Evolutionary conservation across 2,888 invertebrate species (phyloP), one percentile per base, ranked within the genome.

Genomic region (Dione vanillae): DNA sequence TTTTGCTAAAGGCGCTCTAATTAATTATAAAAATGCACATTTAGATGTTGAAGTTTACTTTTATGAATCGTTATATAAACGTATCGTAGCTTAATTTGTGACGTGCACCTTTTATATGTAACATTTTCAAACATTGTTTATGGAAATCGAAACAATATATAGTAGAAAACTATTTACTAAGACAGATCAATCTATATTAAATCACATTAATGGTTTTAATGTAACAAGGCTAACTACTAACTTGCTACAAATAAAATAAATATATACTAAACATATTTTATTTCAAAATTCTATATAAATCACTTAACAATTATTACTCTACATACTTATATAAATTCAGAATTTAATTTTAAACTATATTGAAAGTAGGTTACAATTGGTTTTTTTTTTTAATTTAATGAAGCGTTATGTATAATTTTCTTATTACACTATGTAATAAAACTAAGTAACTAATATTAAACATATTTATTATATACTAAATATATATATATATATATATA

Each of bases 281-380:
- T 61, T 61, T 45, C 10, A 61, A 61, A 61, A 45, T 16, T 61
- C 61, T 61, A 61, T 61, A 61, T 45, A 61, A 61, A 61, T 45
- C 45, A 45, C 45, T 61, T 61, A 45, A 61, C 61, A 61, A 61
- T 27, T 27, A n/a, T 45, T 27, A 37, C n/a, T 61, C 20, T 45
- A 27, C n/a, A 35, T 35, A n/a, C 37, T 40, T 45, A 43, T 6
- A 45, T 35, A 16, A n/a, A 27, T 45, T n/a, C 27, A n/a, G n/a
- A 8, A 54, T 35, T 37, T 37, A 37, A 19, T 16, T 47, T 47
- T 47, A 47, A 37, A 16, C 16, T 56, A 37, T 27, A 16, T 40
- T 37, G 37, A 56, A 16, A 16, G 37, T 56, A 37, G 56, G 37
- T 56, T 56, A 56, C 56, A 56, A 11, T 9, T 27, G 27, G 27